Base-by-base conservation (phyloP, 2,797 vertebrate genomes). In the Pampus argenteus region DNA sequence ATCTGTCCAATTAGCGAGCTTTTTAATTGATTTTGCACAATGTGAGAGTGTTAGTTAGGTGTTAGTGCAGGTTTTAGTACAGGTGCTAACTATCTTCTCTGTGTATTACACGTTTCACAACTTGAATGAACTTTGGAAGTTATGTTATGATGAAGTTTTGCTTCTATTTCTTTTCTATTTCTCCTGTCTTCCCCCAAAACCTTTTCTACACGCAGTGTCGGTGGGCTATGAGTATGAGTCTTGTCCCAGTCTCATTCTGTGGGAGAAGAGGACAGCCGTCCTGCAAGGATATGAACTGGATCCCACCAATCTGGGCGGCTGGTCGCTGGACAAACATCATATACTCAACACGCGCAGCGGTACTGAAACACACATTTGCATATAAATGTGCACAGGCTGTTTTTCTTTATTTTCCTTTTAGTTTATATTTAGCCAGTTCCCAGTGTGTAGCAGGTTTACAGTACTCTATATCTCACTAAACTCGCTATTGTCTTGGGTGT, bases 161-260 rank as follows among this genome's bases (percentile, higher is more conserved):
- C 45, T 52, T 75, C 29, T 18, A 18, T 5, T 44, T 40, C 74
- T 49, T 3, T 52, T 42, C 51, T 36, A 0, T 81, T 25, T 72
- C 22, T n/a, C 68, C n/a, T 65, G 2, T 59, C 0, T 14, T 11
- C 36, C 55, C 66, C 78, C 28, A 54, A 31, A 18, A 28, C 18
- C 5, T 66, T 48, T 68, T 29, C 60, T 45, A 0, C 26, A 74
- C 78, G 55, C 78, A 98, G 98, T 99, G 78, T 99, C 98, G 9
- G 97, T 99, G 29, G 98, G 98, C 6, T 99, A 97, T 73, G 98
- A 99, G 74, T 99, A 99, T 45, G 98, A 99, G 90, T 98, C 97
- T 22, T 99, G 98, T 75, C 96, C 96, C 55, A 97, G 95, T 61
- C 95, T 99, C 76, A 97, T 99, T 86, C 93, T 99, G 22, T 99